Percentiles rank a stretch among this genome's conserved stretches.
phyloP scores from a whole-genome alignment of 2,113 vertebrate genomes.

The Cheilinus undulatus region DNA sequence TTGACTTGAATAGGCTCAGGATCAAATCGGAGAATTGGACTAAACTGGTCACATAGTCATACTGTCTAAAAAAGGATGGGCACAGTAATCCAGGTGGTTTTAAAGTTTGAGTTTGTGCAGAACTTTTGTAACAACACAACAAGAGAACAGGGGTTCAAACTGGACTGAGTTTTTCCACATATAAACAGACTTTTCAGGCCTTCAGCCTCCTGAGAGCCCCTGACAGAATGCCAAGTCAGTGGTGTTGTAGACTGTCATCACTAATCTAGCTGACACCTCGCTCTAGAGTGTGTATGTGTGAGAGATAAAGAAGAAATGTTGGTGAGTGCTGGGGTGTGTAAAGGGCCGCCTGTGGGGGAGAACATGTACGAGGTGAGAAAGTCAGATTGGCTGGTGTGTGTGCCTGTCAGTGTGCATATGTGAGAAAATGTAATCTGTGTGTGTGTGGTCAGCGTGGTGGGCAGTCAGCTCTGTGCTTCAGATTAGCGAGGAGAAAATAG shows the following conservation, averaged over 20 bases:
- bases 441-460: constrained; percentile 42
- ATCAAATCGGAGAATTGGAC: no score
- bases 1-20: no score
- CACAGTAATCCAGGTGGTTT: not conserved
- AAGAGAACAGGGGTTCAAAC: not conserved
- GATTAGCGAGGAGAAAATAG: constrained; percentile 80
- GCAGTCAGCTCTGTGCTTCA: constrained; percentile 52
- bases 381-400: constrained; percentile 14
- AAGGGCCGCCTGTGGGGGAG: constrained; percentile 5
- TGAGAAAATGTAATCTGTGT: constrained; percentile 38
- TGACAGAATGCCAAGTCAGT: constrained; percentile 18
- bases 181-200: not conserved
- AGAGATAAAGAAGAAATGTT: not conserved
- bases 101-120: not conserved
- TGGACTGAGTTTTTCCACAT: not conserved
- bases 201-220: not conserved
- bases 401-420: not conserved
- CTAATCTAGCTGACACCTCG: constrained; percentile 35
- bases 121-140: not conserved
- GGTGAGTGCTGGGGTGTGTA: not conserved
- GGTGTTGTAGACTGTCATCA: constrained; percentile 27
- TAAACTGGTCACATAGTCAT: no score
- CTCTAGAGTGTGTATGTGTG: not conserved
- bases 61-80: no score
- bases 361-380: constrained; percentile 4